Percentiles rank a stretch among this genome's conserved stretches.
Conservation (phyloP, 2,888 invertebrate genomes). For the Steinernema carpocapsae region DNA sequence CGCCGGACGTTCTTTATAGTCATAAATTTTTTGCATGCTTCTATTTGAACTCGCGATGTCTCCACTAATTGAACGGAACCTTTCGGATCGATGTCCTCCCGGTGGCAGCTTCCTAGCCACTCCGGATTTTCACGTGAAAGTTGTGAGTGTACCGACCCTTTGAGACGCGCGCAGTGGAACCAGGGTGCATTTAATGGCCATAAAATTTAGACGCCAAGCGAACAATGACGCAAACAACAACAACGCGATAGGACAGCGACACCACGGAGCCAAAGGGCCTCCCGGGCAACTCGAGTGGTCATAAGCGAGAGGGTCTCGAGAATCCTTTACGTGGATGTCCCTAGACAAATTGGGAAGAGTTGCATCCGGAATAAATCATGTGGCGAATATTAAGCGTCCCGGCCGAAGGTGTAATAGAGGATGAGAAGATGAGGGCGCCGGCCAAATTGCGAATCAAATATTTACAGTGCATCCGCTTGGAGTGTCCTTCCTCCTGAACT, state of each 20-base stretch:
- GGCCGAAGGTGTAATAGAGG: background rate
- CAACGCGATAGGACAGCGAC: background rate
- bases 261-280: no score
- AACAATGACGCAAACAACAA: background rate
- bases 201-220: background rate
- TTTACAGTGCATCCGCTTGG: background rate
- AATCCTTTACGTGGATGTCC: background rate
- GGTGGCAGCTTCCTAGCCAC: no score
- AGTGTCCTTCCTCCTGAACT: constrained; percentile 9
- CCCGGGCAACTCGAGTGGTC: no score
- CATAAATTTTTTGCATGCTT: constrained; percentile 32
- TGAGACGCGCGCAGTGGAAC: background rate
- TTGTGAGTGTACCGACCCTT: no score
- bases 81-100: no score
- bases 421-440: constrained; percentile 1
- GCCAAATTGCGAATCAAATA: constrained; percentile 12
- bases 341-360: constrained; percentile 3
- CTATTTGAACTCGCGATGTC: constrained; percentile 7
- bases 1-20: constrained; percentile 20
- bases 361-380: constrained; percentile 30
- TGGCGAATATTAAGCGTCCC: constrained; percentile 12
- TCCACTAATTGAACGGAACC: constrained; percentile 25
- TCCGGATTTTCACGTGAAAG: no score
- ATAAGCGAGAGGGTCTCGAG: no score
- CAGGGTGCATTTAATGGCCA: background rate